phyloP scores from a whole-genome alignment of 2,113 vertebrate genomes.

The Tupaia tana region DNA sequence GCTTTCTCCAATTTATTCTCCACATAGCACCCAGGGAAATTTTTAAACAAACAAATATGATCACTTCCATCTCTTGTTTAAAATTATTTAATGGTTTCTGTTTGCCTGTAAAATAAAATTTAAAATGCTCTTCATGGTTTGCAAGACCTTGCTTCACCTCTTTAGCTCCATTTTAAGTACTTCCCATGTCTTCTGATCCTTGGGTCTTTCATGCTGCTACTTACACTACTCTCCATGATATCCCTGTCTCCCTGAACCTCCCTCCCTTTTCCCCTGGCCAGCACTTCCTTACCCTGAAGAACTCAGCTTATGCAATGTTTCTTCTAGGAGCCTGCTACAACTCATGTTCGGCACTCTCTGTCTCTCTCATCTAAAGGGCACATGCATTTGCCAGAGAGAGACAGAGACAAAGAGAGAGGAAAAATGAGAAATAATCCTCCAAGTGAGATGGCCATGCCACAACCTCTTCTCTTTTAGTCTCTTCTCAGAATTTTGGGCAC shows the following conservation, averaged over 20 bases:
- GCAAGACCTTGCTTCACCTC: not conserved
- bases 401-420: no score
- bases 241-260: not conserved
- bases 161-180: not conserved
- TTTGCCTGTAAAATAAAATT: constrained; percentile 34
- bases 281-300: not conserved
- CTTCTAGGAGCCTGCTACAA: not conserved
- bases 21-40: not conserved
- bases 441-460: no score
- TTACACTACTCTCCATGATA: not conserved
- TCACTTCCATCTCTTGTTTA: not conserved
- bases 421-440: no score
- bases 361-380: no score
- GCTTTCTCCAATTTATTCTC: not conserved
- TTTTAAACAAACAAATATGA: not conserved
- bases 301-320: not conserved
- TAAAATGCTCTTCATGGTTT: not conserved
- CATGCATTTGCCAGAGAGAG: no score
- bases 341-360: no score
- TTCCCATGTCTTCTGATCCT: not conserved
- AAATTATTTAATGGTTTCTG: not conserved
- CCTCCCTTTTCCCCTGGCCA: not conserved
- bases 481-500: no score
- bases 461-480: no score
- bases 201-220: not conserved